These are phyloP conservation scores for Athene noctua DNA, from an alignment of 2,113 vertebrate species.

Conservation along the genomic window DNA sequence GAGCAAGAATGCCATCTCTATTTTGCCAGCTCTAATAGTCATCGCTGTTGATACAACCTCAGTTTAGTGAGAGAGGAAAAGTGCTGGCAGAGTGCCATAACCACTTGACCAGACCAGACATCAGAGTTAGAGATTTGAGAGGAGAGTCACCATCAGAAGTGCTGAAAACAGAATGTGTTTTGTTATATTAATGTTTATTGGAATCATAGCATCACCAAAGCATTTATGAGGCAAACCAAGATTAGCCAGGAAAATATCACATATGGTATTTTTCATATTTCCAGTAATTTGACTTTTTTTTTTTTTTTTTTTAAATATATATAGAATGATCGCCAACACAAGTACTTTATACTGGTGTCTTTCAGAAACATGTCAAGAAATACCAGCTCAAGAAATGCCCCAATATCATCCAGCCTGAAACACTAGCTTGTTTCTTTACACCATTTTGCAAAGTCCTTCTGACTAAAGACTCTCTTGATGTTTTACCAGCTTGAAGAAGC, in stretches of 20 bases:
- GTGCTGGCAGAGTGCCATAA: not conserved
- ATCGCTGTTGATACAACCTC: not conserved
- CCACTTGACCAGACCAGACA: constrained; percentile 37
- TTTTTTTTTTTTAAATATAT: too few relatives aligned
- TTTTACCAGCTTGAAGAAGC: not conserved
- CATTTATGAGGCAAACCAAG: constrained; percentile 65
- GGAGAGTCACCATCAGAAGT: constrained; percentile 33
- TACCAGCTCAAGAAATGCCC: not conserved
- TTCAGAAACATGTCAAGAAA: not conserved
- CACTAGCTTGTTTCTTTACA: not conserved
- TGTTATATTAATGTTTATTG: constrained; percentile 40
- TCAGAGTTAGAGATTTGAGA: constrained; percentile 41
- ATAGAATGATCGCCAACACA: not conserved
- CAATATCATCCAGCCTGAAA: not conserved
- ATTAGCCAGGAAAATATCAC: constrained; percentile 35
- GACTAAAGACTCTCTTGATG: not conserved
- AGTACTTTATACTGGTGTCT: not conserved
- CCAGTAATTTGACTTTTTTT: constrained; percentile 10
- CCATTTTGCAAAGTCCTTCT: not conserved
- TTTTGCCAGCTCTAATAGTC: not conserved
- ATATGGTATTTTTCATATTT: constrained; percentile 35
- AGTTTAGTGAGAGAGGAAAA: not conserved
- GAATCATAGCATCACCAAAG: constrained; percentile 57
- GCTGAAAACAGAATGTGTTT: constrained; percentile 37
- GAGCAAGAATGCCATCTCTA: constrained; percentile 2